Evolutionary conservation across 2,113 vertebrate genomes (phyloP).

Genomic region (Benitochromis conjunctus): DNA sequence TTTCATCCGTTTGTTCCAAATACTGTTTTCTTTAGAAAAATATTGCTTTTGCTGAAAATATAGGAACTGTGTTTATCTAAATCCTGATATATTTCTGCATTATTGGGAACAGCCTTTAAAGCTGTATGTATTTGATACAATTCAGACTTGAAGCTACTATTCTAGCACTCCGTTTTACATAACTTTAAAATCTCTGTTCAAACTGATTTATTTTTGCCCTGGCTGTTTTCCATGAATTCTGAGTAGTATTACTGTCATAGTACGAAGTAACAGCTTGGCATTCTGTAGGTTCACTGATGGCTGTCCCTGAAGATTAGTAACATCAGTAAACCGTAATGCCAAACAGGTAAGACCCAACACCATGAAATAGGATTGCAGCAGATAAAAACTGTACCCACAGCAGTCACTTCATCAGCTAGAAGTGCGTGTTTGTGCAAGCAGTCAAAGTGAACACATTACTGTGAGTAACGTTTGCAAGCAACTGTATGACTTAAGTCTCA

Average conservation of each 20-base stretch:
- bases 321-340: constrained; percentile 48
- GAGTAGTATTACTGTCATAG: constrained; percentile 32
- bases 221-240: constrained; percentile 22
- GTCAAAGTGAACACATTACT: neutral
- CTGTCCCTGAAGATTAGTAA: constrained; percentile 48
- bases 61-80: neutral
- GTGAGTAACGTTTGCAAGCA: neutral
- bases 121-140: neutral
- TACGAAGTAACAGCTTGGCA: constrained; percentile 10
- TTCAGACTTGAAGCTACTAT: neutral
- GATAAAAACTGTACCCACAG: constrained; percentile 45
- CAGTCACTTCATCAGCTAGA: constrained; percentile 2
- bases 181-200: neutral
- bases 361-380: constrained; percentile 52
- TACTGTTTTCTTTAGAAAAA: neutral
- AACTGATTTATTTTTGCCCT: neutral
- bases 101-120: neutral
- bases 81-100: neutral
- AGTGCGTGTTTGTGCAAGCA: neutral
- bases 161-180: neutral
- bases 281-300: constrained; percentile 40
- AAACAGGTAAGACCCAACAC: constrained; percentile 45
- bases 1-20: neutral
- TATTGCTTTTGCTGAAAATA: neutral
- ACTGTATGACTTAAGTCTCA: neutral